phyloP scores from a whole-genome alignment of 2,888 invertebrate species.

The Polymixis lichenea region DNA sequence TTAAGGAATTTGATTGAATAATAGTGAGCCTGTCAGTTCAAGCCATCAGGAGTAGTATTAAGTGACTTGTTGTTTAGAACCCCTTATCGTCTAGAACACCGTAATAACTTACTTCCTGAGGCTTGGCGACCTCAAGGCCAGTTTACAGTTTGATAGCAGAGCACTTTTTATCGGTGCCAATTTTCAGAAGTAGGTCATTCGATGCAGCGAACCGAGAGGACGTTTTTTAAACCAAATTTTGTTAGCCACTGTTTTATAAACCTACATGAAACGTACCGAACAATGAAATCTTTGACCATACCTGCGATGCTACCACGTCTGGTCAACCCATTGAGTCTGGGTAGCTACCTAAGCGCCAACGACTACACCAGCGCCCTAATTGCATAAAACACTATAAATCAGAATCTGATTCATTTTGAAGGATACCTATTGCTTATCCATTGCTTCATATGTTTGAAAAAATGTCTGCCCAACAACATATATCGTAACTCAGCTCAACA shows the following conservation, averaged over 20 bases:
- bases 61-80: conserved; percentile 35
- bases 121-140: conserved; percentile 33
- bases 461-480: too few species aligned
- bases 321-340: not conserved
- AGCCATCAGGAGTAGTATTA: conserved; percentile 9
- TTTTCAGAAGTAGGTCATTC: conserved; percentile 32
- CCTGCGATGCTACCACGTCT: not conserved
- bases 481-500: too few species aligned
- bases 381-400: too few species aligned
- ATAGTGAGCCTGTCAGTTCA: conserved; percentile 20
- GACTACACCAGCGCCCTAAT: too few species aligned
- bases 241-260: not conserved
- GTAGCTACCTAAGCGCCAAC: not conserved
- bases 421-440: too few species aligned
- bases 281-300: not conserved
- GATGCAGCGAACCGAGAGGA: not conserved
- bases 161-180: conserved; percentile 28
- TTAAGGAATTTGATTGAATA: conserved; percentile 41
- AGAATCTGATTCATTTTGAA: too few species aligned
- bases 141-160: conserved; percentile 39
- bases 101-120: conserved; percentile 49
- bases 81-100: conserved; percentile 37
- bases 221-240: not conserved
- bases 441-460: too few species aligned
- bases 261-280: not conserved